Conservation (phyloP, 1,140 invertebrate species). For the Drosophila ficusphila region DNA sequence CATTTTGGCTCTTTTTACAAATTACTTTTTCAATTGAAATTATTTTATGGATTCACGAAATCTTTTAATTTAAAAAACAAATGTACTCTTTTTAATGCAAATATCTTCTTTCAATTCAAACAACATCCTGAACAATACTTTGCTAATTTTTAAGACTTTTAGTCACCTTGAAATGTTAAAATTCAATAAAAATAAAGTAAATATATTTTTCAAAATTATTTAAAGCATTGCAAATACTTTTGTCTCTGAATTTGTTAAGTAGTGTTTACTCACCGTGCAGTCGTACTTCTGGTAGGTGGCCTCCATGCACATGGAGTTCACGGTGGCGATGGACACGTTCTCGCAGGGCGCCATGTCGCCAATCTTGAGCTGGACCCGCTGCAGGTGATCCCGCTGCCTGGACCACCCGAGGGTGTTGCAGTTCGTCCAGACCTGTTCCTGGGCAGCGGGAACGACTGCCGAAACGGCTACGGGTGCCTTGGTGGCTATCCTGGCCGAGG, state of each 20-base stretch:
- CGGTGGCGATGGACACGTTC: constrained; percentile 92
- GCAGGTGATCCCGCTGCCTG: constrained; percentile 90
- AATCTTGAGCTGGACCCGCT: constrained; percentile 90
- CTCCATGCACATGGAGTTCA: constrained; percentile 93
- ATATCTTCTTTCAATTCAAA: no score
- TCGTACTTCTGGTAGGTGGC: constrained; percentile 91
- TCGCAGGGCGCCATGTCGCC: constrained; percentile 92
- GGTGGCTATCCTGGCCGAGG: constrained; percentile 28
- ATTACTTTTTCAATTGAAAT: not conserved
- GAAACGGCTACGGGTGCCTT: constrained; percentile 30
- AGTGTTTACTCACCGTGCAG: constrained; percentile 88
- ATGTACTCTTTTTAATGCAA: no score
- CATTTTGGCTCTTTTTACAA: not conserved
- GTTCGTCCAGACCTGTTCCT: constrained; percentile 84
- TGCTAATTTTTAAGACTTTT: not conserved
- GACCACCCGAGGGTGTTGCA: constrained; percentile 94
- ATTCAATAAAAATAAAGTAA: not conserved
- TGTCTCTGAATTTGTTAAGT: not conserved
- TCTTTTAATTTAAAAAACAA: not conserved
- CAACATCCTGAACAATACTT: no score
- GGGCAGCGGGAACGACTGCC: not conserved
- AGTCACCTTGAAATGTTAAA: not conserved
- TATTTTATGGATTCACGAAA: no score
- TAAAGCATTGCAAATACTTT: not conserved
- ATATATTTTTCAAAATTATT: not conserved